Conservation (phyloP, 2,888 invertebrate species). For the Harpalus rubripes region DNA sequence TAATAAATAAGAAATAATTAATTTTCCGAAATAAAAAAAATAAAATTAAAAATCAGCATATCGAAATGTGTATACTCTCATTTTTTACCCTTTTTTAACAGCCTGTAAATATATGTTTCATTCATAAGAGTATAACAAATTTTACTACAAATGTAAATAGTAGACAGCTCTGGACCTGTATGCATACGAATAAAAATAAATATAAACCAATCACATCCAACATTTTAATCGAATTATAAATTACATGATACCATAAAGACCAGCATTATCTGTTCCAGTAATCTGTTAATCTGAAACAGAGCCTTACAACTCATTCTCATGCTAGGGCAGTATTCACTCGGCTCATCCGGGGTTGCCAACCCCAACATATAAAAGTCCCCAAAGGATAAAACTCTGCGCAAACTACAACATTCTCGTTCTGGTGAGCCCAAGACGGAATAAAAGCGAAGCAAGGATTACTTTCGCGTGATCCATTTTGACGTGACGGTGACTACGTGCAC, state of each 20-base stretch:
- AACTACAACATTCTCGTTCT: constrained; percentile 19
- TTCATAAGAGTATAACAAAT: no score
- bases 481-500: constrained; percentile 27
- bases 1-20: no score
- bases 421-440: not conserved
- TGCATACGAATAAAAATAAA: no score
- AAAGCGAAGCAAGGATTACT: constrained; percentile 25
- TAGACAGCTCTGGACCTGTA: no score
- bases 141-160: no score
- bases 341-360: not conserved
- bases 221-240: not conserved
- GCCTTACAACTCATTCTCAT: not conserved
- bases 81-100: no score
- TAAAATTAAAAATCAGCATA: no score
- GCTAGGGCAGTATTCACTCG: not conserved
- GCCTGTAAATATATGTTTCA: no score
- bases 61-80: no score
- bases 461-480: constrained; percentile 23
- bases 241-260: not conserved
- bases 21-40: no score
- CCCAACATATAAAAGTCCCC: constrained; percentile 14
- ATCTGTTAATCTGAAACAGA: constrained; percentile 25
- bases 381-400: not conserved
- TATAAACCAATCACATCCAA: no score
- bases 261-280: not conserved